Evolutionary conservation across 2,113 vertebrate species (phyloP), one percentile per base, ranked within the genome.

Genomic region (Hippocampus mohnikei): DNA sequence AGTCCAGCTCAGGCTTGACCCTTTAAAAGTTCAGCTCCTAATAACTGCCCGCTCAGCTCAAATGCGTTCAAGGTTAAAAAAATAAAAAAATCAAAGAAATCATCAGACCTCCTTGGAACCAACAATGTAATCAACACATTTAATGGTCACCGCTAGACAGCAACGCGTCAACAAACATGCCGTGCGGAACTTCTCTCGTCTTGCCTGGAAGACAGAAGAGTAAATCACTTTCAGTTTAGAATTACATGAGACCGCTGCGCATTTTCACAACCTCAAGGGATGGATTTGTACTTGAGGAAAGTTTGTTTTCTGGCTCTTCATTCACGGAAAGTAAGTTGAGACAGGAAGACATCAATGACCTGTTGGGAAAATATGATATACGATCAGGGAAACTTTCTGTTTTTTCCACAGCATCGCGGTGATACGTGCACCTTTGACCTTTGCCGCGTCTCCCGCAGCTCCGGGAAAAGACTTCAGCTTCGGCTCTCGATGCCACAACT

Each of bases 341-440:
- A 95, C 89, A 97, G 93, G 90, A 94, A 95, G 55, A 92, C 92
- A 84, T 94, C 93, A 84, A 96, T 91, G 86, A 89, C 92, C 95
- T 97, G 83, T 59, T 81, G 46, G 70, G 23, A 52, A 74, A 74
- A 65, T 48, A 76, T 42, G 2, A 50, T 8, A 8, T 1, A 75
- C 2, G 7, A 37, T 42, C 40, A 64, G 40, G 20, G 12, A 64
- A 44, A 44, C 5, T 11, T 41, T 55, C 55, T 58, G 23, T 5
- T 58, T 58, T 40, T 10, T 37, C n/a, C 21, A 63, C 61, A 37
- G 13, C 15, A 67, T 25, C 37, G 27, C 21, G 7, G 21, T 37
- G 16, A 65, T 70, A n/a, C 20, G 29, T 46, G 53, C 13, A 66
- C n/a, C 12, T 53, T 78, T 75, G 90, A 96, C 96, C 94, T 94